Evolutionary conservation across 2,888 invertebrate genomes (phyloP), one percentile per base, ranked within the genome.

Genomic region (Ferdinandea cuprea): DNA sequence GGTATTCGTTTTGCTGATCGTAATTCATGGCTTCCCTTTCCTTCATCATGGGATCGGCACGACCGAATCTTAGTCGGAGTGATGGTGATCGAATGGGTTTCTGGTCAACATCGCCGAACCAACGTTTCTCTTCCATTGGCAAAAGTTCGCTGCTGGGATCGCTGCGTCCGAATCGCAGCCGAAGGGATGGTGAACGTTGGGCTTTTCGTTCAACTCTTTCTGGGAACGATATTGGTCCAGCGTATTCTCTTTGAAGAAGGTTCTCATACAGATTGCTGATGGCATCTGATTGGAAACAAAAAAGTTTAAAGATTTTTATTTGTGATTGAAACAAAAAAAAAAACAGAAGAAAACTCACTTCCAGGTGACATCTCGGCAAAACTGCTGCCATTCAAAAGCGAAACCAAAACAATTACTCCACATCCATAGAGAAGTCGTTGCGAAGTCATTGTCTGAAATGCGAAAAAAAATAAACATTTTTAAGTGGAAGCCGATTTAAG

Each of bases 101-200:
- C 87, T 94, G 92, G 72, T 93, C 92, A 74, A 95, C 93, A 87
- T 95, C 93, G 86, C 91, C 91, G 42, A 90, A 89, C 90, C 90
- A 90, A 85, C 91, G 90, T 78, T 91, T 91, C 48, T 89, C 88
- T 37, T 87, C 85, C 40, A 87, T 87, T 6, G 87, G 85, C 46
- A 87, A 84, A 8, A 66, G 1, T 21, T 83, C 77, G 37, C 48
- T 54, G 79, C 93, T 93, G 11, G 95, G 94, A 90, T 95, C 95
- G 30, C 95, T 94, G 85, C 95, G 93, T 42, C 96, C 96, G 88
- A 96, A 96, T 85, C 96, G 93, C 73, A 96, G 92, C 17, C 96
- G 93, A 42, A 96, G 91, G 0, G 95, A 95, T 0, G 95, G 96
- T 13, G 95, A 95, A 83, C 95, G 92, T 87, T 95, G 95, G 3